Base-by-base conservation (phyloP, 2,888 invertebrate species). In the Acanthosepion esculentum region DNA sequence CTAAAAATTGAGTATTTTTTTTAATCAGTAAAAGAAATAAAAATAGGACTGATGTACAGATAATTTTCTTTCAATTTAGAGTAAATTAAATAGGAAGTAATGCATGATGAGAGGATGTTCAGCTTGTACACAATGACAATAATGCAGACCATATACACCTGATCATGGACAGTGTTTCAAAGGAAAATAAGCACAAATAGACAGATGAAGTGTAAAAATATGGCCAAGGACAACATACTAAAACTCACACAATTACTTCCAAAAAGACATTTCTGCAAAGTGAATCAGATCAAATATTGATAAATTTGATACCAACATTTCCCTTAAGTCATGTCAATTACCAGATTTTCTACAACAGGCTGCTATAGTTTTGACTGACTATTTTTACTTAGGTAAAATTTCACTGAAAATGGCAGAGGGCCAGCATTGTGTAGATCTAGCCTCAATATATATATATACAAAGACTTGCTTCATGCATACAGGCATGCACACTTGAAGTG, bases 211-310 rank as follows among this genome's bases (percentile, higher is more conserved):
- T n/a, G 78, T 78, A 78, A 33, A 33, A 78, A 78, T 78, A 78
- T 78, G 78, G n/a, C n/a, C n/a, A 78, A n/a, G 18, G 78, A 33
- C 78, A 78, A 78, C 78, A 33, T 78, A n/a, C n/a, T 78, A 78
- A 78, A 78, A 78, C n/a, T 78, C 78, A n/a, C n/a, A 78, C 78
- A 78, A 78, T 78, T 78, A 78, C 78, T 78, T n/a, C n/a, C 78
- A n/a, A 78, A 78, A n/a, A 78, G 78, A n/a, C 59, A 59, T 59
- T 59, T 59, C 23, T 23, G 59, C 23, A 59, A 59, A 59, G 5
- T 59, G 59, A 23, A 59, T 59, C 59, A 59, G 59, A 59, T 59
- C 59, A 59, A 59, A 59, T 59, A 59, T 59, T 59, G 59, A 59
- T 59, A 59, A 59, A 59, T 59, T 59, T 59, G 20, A 59, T 59